These are phyloP conservation scores for Elegia similella DNA, from an alignment of 2,888 invertebrate genomes.

Conservation along the genomic window DNA sequence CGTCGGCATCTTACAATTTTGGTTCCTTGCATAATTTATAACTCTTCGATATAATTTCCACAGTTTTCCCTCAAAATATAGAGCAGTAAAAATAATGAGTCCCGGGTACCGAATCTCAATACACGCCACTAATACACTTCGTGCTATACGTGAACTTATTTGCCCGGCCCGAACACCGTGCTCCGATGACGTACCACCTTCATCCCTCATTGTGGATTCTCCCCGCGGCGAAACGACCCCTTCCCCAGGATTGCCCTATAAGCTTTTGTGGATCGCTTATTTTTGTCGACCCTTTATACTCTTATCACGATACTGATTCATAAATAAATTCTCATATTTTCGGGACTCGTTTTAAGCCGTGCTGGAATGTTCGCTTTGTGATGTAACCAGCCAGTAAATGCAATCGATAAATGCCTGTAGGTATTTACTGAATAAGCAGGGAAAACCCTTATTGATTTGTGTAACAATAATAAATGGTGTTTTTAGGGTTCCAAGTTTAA, in stretches of 20 bases:
- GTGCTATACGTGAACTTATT: slow-evolving; percentile 34
- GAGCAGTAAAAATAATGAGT: background rate
- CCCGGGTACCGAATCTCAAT: background rate
- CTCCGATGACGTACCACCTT: slow-evolving; percentile 44
- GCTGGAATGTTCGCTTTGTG: background rate
- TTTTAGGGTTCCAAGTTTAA: too few species aligned
- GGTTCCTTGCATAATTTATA: too few species aligned
- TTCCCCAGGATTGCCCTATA: slow-evolving; percentile 52
- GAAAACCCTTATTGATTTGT: too few species aligned
- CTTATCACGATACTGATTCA: slow-evolving; percentile 45
- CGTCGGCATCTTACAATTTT: too few species aligned
- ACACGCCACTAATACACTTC: slow-evolving; percentile 2
- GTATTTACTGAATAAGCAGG: background rate
- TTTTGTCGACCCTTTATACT: slow-evolving; percentile 40
- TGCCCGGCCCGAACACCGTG: slow-evolving; percentile 35
- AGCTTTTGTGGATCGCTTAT: slow-evolving; percentile 50
- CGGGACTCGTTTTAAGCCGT: slow-evolving; percentile 5
- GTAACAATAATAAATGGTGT: too few species aligned
- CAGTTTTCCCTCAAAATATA: too few species aligned
- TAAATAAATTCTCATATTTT: slow-evolving; percentile 35
- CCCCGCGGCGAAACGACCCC: slow-evolving; percentile 53
- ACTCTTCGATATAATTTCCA: too few species aligned
- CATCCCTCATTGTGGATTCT: slow-evolving; percentile 54
- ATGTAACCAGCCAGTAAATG: background rate
- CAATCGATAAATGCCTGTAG: background rate